phyloP scores from a whole-genome alignment of 2,888 invertebrate genomes.

The Heliconius charithonia region DNA sequence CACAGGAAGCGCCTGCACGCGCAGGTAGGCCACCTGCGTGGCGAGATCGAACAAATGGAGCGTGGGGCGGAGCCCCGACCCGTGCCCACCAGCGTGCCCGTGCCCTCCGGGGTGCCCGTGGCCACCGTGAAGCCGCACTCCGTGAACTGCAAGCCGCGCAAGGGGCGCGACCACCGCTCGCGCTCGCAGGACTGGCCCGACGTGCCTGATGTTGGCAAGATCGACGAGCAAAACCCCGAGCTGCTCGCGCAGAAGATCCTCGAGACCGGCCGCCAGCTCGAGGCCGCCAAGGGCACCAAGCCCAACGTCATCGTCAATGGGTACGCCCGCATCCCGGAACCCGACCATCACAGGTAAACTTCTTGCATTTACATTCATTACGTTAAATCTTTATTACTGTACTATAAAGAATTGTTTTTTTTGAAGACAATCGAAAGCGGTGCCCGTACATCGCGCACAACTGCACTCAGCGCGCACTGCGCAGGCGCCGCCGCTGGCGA shows the following conservation, averaged over 20 bases:
- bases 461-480: slow-evolving; percentile 56
- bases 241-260: slow-evolving; percentile 94
- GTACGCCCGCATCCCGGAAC: slow-evolving; percentile 61
- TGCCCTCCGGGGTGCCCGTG: slow-evolving; percentile 72
- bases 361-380: background rate
- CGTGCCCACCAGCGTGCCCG: slow-evolving; percentile 63
- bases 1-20: slow-evolving; percentile 93
- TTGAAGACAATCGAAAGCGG: slow-evolving; percentile 32
- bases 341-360: slow-evolving; percentile 56
- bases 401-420: background rate
- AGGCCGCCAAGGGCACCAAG: slow-evolving; percentile 88
- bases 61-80: slow-evolving; percentile 84
- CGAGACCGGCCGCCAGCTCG: slow-evolving; percentile 94
- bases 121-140: slow-evolving; percentile 77
- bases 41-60: slow-evolving; percentile 90
- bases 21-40: slow-evolving; percentile 90
- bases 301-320: slow-evolving; percentile 76
- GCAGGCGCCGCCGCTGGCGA: slow-evolving; percentile 54
- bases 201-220: slow-evolving; percentile 94
- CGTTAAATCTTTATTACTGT: background rate
- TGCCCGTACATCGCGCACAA: slow-evolving; percentile 57
- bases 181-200: slow-evolving; percentile 96
- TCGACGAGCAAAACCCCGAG: slow-evolving; percentile 96
- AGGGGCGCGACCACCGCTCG: slow-evolving; percentile 88
- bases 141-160: slow-evolving; percentile 69